Evolutionary conservation across 2,113 vertebrate species (phyloP).

Genomic region (Oryctolagus cuniculus): DNA sequence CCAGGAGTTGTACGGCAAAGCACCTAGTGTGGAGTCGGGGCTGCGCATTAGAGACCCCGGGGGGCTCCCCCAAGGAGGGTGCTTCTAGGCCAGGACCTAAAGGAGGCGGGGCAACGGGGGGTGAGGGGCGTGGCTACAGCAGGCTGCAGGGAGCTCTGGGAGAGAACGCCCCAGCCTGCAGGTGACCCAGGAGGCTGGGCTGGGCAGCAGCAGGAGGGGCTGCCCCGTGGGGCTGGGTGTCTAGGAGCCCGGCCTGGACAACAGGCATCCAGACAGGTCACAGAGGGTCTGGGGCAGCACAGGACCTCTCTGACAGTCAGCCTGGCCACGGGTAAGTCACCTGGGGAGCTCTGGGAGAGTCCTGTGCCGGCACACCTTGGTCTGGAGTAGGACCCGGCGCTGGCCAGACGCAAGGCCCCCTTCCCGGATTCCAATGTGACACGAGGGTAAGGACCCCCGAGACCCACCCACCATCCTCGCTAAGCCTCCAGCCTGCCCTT

Average conservation of each 20-base stretch:
- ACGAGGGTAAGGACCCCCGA: rapidly evolving
- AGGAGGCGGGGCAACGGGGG: too few relatives aligned
- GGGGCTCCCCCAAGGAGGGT: rapidly evolving
- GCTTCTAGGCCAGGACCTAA: background rate
- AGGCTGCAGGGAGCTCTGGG: rapidly evolving
- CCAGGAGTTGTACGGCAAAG: background rate
- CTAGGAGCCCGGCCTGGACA: rapidly evolving
- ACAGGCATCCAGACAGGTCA: too few relatives aligned
- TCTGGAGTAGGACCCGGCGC: rapidly evolving
- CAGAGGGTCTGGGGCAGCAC: too few relatives aligned
- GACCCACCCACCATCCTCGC: background rate
- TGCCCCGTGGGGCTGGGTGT: background rate
- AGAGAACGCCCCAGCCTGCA: rapidly evolving
- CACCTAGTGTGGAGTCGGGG: rapidly evolving
- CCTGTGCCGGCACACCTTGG: background rate
- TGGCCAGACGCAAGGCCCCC: background rate
- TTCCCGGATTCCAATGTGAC: rapidly evolving
- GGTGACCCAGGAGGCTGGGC: background rate
- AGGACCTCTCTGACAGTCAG: too few relatives aligned
- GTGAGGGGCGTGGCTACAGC: rapidly evolving
- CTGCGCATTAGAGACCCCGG: background rate
- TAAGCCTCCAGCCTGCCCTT: rapidly evolving
- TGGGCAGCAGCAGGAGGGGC: rapidly evolving
- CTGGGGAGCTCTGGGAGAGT: background rate
- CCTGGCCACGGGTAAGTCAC: rapidly evolving